Base-by-base conservation (phyloP, 2,797 vertebrate species). In the Melopsittacus undulatus region DNA sequence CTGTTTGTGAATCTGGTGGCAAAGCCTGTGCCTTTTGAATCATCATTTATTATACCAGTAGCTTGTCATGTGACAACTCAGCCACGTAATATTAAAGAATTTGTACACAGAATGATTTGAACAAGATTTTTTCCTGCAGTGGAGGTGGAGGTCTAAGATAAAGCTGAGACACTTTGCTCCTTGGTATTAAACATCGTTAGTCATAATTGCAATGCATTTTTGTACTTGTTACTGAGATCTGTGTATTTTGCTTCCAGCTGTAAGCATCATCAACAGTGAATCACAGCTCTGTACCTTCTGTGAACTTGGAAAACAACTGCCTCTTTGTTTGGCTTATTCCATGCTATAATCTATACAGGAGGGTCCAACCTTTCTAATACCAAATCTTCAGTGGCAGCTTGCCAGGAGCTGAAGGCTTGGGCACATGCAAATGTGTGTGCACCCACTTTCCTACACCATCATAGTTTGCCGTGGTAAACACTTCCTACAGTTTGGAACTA, bases 341-440 rank as follows among this genome's bases (percentile, higher is more conserved):
- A 12, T 15, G 11, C 32, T 19, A 20, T 70, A 23, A 59, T 70
- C 46, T 51, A 0, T 63, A 81, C 7, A 45, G 59, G 40, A 46
- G 38, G 15, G 14, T 51, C 54, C 51, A 48, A 7, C 14, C 36
- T 69, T 49, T 89, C 16, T 34, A 49, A 30, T 40, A 43, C 12
- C 26, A 22, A 36, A 18, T 43, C 45, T 62, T 77, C 4, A 0
- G 0, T 87, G 67, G 45, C 27, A 70, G 20, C 48, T 48, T 74
- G 51, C n/a, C 54, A 54, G 56, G 42, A 70, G 7, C 43, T 64
- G 51, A 57, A 90, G 34, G 32, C 29, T 18, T 48, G 40, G 30
- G 12, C n/a, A 2, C 0, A 0, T 72, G 62, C 59, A 59, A 11
- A n/a, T 12, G 7, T n/a, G 15, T 11, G 6, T 43, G 30, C n/a